Evolutionary conservation across 1,140 invertebrate genomes (phyloP), one percentile per base, ranked within the genome.

Genomic region (Littorina saxatilis): DNA sequence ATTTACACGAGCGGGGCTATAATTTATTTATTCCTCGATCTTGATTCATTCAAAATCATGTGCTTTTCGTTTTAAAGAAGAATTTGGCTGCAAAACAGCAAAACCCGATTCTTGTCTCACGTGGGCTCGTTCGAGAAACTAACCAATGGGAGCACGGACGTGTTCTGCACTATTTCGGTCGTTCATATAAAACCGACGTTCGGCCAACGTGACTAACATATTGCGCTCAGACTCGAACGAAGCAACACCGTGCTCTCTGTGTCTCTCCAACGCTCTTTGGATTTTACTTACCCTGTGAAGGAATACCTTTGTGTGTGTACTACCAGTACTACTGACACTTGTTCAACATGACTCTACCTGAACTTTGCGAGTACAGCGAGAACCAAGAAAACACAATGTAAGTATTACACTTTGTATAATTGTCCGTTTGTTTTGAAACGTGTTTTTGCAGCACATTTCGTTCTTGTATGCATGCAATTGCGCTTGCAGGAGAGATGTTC

Each of bases 331-430:
- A 13, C 50, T 47, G 43, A 47, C n/a, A n/a, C 27, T n/a, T 29
- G 27, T 29, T 61, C 70, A 73, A 47, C 70, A 73, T 73, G 70
- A 73, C 70, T 73, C 70, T 73, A 13, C 70, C 70, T 50, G 70
- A 73, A 73, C 23, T 73, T 39, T 73, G 70, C 23, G 70, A 73
- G 7, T 50, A 15, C 70, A 73, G 20, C 27, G 70, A 73, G 23
- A 32, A 13, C 13, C 1, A 39, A 4, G 40, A 73, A 73, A 73
- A 50, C 40, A 72, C 35, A 7, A 47, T 73, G 70, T 73, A 73
- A 73, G 70, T 73, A 73, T 47, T 47, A 47, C 17, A n/a, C n/a
- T n/a, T n/a, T n/a, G n/a, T n/a, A n/a, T n/a, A n/a, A n/a, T n/a
- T n/a, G n/a, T n/a, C n/a, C n/a, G n/a, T n/a, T n/a, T n/a, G n/a